These are phyloP conservation scores for Pitangus sulphuratus DNA, from an alignment of 2,797 vertebrate genomes.

Conservation along the genomic window DNA sequence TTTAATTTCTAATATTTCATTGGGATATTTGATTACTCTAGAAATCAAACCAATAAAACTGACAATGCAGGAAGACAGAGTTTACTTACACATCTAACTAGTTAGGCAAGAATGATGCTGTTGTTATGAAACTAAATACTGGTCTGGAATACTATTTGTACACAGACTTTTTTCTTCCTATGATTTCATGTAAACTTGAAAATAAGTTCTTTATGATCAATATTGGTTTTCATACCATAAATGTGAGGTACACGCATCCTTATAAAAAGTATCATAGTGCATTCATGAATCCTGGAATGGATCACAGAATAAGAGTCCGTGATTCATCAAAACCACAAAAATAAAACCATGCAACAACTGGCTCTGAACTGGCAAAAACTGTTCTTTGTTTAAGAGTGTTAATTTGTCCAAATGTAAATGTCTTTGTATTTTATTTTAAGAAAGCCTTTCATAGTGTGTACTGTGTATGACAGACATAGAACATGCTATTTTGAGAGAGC, in stretches of 20 bases:
- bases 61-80: background rate
- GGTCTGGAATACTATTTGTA: background rate
- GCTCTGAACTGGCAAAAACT: background rate
- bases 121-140: background rate
- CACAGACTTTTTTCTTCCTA: background rate
- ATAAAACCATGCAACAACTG: background rate
- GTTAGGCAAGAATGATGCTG: background rate
- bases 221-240: background rate
- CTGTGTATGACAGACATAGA: rapidly evolving
- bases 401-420: background rate
- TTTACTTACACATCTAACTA: background rate
- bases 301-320: background rate
- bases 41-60: background rate
- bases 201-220: background rate
- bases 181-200: background rate
- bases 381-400: background rate
- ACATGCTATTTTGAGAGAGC: background rate
- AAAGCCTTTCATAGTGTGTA: background rate
- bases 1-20: background rate
- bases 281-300: background rate
- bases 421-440: background rate
- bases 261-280: background rate
- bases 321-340: background rate
- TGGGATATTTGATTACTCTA: background rate
- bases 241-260: background rate